These are phyloP conservation scores for Bibio marci DNA, from an alignment of 2,888 invertebrate genomes.

Conservation along the genomic window DNA sequence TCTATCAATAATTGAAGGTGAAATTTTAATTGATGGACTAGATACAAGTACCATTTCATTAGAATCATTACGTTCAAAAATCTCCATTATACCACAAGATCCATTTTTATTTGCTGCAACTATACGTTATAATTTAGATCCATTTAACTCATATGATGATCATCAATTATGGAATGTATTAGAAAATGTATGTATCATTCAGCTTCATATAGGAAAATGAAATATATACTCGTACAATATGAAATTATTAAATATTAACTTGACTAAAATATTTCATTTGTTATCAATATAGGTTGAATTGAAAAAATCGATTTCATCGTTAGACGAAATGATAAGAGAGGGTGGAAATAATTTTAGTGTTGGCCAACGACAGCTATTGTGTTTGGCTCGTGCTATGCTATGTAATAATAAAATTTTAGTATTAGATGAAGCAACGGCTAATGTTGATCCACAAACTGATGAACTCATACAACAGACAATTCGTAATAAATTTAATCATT, in stretches of 20 bases:
- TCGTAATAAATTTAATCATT: slow-evolving; percentile 48
- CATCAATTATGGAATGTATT: slow-evolving; percentile 35
- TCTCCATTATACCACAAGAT: slow-evolving; percentile 40
- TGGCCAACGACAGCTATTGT: slow-evolving; percentile 64
- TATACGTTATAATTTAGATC: slow-evolving; percentile 45
- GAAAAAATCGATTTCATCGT: slow-evolving; percentile 31
- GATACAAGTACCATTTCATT: slow-evolving; percentile 34
- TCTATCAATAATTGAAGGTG: slow-evolving; percentile 50
- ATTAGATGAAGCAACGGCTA: slow-evolving; percentile 45
- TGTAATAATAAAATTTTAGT: slow-evolving; percentile 59
- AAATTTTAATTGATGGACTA: slow-evolving; percentile 55
- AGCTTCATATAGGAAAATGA: background rate
- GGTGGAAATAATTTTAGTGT: slow-evolving; percentile 40
- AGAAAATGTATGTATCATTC: slow-evolving; percentile 31
- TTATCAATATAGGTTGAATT: slow-evolving; percentile 31
- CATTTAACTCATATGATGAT: slow-evolving; percentile 35
- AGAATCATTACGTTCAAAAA: slow-evolving; percentile 31
- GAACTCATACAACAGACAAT: slow-evolving; percentile 62
- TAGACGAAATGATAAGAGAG: slow-evolving; percentile 38
- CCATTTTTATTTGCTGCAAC: slow-evolving; percentile 40
- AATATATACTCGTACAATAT: slow-evolving; percentile 8
- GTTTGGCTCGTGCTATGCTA: slow-evolving; percentile 64
- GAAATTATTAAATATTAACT: no score
- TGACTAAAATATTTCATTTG: no score
- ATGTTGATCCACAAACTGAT: slow-evolving; percentile 48